phyloP scores from a whole-genome alignment of 2,113 vertebrate species.

The Brachyistius frenatus region DNA sequence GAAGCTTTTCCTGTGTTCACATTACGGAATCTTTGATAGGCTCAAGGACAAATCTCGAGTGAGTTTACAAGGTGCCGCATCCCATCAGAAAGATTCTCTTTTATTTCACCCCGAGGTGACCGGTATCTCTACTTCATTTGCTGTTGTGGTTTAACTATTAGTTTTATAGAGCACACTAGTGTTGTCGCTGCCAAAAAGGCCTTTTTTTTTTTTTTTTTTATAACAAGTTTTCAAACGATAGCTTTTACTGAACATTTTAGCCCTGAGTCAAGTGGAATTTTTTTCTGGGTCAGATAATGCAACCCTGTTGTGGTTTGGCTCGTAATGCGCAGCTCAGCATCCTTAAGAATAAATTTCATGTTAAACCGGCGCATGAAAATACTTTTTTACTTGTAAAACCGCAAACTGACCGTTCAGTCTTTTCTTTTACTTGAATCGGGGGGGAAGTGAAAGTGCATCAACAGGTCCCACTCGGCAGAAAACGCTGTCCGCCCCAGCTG shows the following conservation, averaged over 20 bases:
- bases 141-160: background rate
- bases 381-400: too few species aligned
- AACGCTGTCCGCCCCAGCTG: too few species aligned
- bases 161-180: background rate
- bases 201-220: background rate
- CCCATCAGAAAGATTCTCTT: constrained; percentile 15
- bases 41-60: constrained; percentile 34
- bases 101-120: constrained; percentile 10
- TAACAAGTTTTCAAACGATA: background rate
- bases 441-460: too few species aligned
- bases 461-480: too few species aligned
- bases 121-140: background rate
- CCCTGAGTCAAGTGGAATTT: too few species aligned
- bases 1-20: constrained; percentile 15
- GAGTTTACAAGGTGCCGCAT: constrained; percentile 6
- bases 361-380: background rate
- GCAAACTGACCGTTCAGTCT: too few species aligned
- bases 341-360: too few species aligned
- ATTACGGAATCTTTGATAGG: constrained; percentile 32
- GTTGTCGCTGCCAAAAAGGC: background rate
- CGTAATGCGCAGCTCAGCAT: background rate
- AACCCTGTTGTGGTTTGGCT: too few species aligned
- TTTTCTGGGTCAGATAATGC: too few species aligned
- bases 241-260: background rate
- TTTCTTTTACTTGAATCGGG: background rate